Base-by-base conservation (phyloP, 2,888 invertebrate genomes). In the Galeruca laticollis region DNA sequence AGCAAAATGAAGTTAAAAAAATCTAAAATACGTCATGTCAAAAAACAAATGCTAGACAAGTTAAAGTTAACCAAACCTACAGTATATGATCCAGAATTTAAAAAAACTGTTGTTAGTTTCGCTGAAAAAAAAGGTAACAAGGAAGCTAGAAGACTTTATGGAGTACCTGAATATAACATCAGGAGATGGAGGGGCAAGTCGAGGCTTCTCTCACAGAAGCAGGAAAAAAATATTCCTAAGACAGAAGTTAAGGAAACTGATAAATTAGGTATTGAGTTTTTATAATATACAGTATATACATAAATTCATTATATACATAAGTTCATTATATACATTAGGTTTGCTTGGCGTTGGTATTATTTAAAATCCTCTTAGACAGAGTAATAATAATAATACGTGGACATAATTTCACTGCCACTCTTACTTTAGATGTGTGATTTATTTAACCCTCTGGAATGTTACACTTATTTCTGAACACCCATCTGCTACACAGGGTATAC, bases 91-190 rank as follows among this genome's bases (percentile, higher is more conserved):
- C 76, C 77, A 10, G 76, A 81, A 31, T 82, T 83, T 64, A 85
- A 84, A 74, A 80, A 78, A 65, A 71, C 78, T 4, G 83, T 84
- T 10, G 79, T 84, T 15, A 67, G 80, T 21, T 84, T 77, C 69
- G 83, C 84, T 9, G 83, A 84, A 69, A 75, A 79, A 71, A 78
- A 78, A 65, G 78, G 80, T 60, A 83, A 78, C 60, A 75, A 77
- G 15, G 80, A 80, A 20, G 83, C 84, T 0, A 79, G 78, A 54
- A 76, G 78, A 52, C 76, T 77, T 8, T 85, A 76, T 72, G 82
- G 83, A 33, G 78, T 84, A 8, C 78, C 81, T 56, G 83, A 82
- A 59, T 80, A 82, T 4, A 84, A 83, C 47, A 79, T 85, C 1
- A 77, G 81, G 61, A 77, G 84, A 62, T 85, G 84, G 84, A 74